Percentiles rank a stretch among this genome's conserved stretches.
These are phyloP conservation scores for Listronotus oregonensis DNA, from an alignment of 1,140 invertebrate genomes.

Conservation along the genomic window DNA sequence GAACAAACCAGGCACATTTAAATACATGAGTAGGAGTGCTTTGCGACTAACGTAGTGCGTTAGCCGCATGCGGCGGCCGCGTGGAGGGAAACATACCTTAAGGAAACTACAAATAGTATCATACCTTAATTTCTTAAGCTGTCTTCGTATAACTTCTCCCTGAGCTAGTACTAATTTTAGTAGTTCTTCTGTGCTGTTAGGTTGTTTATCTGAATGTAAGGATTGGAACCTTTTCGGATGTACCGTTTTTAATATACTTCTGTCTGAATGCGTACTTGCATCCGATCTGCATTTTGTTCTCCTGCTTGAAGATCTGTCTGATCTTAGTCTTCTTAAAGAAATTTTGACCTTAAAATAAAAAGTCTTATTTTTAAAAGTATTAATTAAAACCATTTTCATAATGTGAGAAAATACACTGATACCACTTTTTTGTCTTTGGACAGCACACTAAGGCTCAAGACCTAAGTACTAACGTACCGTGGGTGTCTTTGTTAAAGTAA, in stretches of 20 bases:
- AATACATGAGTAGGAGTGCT: no score
- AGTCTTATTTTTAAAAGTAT: no score
- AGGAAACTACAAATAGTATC: slow-evolving; percentile 43
- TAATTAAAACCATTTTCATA: no score
- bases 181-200: slow-evolving; percentile 68
- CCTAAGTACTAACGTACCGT: no score
- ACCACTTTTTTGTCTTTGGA: no score
- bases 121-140: slow-evolving; percentile 68
- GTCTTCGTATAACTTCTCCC: slow-evolving; percentile 78
- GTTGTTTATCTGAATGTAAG: slow-evolving; percentile 52
- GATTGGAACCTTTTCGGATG: slow-evolving; percentile 52
- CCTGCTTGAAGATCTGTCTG: slow-evolving; percentile 43
- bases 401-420: no score
- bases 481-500: no score
- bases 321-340: slow-evolving; percentile 50
- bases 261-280: slow-evolving; percentile 50
- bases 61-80: no score
- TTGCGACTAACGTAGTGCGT: no score
- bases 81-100: no score
- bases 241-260: slow-evolving; percentile 51
- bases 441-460: no score
- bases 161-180: slow-evolving; percentile 79
- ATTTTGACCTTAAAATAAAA: slow-evolving; percentile 52
- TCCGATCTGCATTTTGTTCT: slow-evolving; percentile 50
- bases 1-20: no score